phyloP scores from a whole-genome alignment of 2,113 vertebrate species.

The Gobiocypris rarus region DNA sequence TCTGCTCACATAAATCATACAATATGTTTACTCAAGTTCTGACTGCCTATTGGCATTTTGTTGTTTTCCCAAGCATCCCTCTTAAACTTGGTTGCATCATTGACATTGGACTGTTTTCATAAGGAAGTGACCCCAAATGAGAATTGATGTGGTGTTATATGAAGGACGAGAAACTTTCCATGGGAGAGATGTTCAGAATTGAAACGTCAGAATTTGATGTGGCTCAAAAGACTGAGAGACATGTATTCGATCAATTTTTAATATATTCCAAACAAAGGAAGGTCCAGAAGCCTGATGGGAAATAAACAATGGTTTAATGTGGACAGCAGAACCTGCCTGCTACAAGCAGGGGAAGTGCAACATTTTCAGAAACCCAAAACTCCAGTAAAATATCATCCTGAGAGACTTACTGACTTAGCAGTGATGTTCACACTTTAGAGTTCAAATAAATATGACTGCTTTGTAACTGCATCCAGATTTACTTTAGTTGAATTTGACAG shows the following conservation, averaged over 20 bases:
- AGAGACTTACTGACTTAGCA: neutral
- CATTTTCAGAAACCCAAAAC: slow-evolving; percentile 10
- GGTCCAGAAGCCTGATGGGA: slow-evolving; percentile 37
- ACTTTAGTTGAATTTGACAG: neutral
- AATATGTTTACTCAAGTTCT: neutral
- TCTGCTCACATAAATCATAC: slow-evolving; percentile 29
- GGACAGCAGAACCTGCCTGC: slow-evolving; percentile 22
- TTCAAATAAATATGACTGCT: neutral
- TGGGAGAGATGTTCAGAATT: slow-evolving; percentile 9
- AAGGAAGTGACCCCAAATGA: neutral
- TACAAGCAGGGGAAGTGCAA: neutral
- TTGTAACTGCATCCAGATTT: neutral
- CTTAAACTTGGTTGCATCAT: slow-evolving; percentile 2
- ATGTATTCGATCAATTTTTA: slow-evolving; percentile 26
- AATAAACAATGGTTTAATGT: slow-evolving; percentile 39
- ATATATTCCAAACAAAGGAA: slow-evolving; percentile 15
- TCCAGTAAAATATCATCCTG: neutral
- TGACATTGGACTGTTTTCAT: neutral
- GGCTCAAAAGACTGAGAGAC: slow-evolving; percentile 19
- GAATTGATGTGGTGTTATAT: slow-evolving; percentile 16
- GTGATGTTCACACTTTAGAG: neutral
- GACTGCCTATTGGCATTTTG: neutral
- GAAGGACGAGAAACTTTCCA: neutral
- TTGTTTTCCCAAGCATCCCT: slow-evolving; percentile 11
- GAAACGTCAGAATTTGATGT: slow-evolving; percentile 27